These are phyloP conservation scores for Cataglyphis albicans DNA, from an alignment of 2,888 invertebrate genomes.

Conservation along the genomic window DNA sequence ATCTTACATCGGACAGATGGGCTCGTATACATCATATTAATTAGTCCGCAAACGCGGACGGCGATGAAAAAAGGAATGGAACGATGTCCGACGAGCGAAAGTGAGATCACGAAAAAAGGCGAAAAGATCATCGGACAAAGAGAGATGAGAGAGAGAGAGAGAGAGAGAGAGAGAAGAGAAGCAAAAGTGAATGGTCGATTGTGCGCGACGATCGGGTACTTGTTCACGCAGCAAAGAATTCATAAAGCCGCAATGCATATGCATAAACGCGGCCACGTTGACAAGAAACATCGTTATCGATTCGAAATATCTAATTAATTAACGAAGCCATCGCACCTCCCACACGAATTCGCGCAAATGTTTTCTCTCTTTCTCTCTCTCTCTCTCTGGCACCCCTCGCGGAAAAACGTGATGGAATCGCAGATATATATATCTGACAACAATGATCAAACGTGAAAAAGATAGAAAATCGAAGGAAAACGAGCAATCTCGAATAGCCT, in stretches of 20 bases:
- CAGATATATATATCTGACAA: not conserved
- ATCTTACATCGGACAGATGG: slow-evolving; percentile 58
- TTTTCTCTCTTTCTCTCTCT: not conserved
- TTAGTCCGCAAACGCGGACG: slow-evolving; percentile 55
- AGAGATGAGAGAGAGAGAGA: slow-evolving; percentile 18
- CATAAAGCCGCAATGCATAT: slow-evolving; percentile 61
- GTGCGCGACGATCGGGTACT: slow-evolving; percentile 7
- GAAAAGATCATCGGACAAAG: slow-evolving; percentile 10
- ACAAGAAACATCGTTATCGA: slow-evolving; percentile 67
- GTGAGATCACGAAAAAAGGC: slow-evolving; percentile 42
- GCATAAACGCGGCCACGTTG: slow-evolving; percentile 50
- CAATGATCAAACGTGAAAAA: slow-evolving; percentile 8
- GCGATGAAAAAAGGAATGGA: slow-evolving; percentile 42
- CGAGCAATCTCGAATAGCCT: too few species aligned
- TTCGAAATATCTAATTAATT: slow-evolving; percentile 69
- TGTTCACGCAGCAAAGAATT: slow-evolving; percentile 32
- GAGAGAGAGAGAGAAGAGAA: slow-evolving; percentile 26
- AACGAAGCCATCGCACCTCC: slow-evolving; percentile 47
- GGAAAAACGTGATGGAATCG: not conserved
- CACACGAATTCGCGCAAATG: slow-evolving; percentile 4
- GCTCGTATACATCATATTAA: slow-evolving; percentile 63
- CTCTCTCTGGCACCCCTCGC: slow-evolving; percentile 3
- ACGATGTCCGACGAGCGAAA: slow-evolving; percentile 37
- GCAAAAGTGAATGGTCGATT: slow-evolving; percentile 19
- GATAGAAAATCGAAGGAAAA: slow-evolving; percentile 21